phyloP scores from a whole-genome alignment of 2,113 vertebrate genomes.

The Elachura formosa region DNA sequence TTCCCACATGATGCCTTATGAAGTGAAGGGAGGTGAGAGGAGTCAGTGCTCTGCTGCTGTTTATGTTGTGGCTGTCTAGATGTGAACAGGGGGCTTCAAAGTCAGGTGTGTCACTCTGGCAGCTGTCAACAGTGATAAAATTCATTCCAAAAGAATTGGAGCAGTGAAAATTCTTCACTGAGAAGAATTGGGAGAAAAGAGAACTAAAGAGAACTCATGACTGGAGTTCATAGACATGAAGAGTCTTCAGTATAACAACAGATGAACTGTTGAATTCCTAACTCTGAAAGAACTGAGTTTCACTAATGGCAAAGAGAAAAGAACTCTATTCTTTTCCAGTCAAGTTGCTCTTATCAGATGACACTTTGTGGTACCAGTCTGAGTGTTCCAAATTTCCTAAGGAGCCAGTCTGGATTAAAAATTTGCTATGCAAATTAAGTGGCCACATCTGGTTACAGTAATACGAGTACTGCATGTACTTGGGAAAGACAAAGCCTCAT shows the following conservation, averaged over 20 bases:
- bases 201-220: background rate
- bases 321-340: background rate
- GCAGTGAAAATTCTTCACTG: background rate
- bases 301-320: background rate
- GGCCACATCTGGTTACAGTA: background rate
- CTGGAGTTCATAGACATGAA: background rate
- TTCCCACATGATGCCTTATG: background rate
- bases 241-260: background rate
- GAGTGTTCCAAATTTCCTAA: background rate
- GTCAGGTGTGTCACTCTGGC: background rate
- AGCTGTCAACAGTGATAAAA: background rate
- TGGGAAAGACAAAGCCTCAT: background rate
- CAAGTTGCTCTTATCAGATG: background rate
- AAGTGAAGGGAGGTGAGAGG: background rate
- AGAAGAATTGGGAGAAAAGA: background rate
- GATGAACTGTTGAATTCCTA: background rate
- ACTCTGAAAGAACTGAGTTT: background rate
- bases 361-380: background rate
- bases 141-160: background rate
- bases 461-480: background rate
- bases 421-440: background rate
- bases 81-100: background rate
- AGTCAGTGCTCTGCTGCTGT: background rate
- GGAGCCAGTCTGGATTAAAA: background rate
- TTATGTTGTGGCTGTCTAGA: background rate